phyloP scores from a whole-genome alignment of 2,113 vertebrate genomes.

The Strigops habroptila region DNA sequence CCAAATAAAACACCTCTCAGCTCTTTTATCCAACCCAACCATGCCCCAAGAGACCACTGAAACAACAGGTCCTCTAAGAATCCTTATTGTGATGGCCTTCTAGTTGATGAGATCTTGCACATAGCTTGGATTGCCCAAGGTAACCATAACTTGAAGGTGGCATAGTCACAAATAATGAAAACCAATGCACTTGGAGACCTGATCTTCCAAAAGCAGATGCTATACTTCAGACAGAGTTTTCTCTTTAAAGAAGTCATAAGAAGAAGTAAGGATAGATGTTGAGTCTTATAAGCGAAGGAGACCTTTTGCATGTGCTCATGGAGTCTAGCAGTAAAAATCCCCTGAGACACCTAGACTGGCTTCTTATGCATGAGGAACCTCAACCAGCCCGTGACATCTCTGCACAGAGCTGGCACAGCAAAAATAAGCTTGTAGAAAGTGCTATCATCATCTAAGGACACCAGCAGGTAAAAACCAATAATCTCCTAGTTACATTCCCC shows the following conservation, averaged over 20 bases:
- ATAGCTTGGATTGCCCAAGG: neutral
- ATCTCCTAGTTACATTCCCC: neutral
- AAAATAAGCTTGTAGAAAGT: neutral
- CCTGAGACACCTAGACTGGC: neutral
- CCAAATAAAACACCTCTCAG: neutral
- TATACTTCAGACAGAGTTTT: neutral
- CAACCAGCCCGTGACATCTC: rapidly evolving
- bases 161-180: neutral
- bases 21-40: neutral
- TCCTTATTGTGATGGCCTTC: neutral
- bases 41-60: rapidly evolving
- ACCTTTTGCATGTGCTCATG: neutral
- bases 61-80: neutral
- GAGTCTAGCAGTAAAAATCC: neutral
- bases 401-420: neutral
- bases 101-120: neutral
- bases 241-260: neutral
- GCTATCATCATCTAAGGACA: neutral
- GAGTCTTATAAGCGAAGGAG: neutral
- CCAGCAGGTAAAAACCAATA: neutral
- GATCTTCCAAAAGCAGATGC: neutral
- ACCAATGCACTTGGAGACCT: neutral
- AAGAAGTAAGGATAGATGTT: neutral
- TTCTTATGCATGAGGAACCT: neutral
- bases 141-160: neutral